Evolutionary conservation across 2,888 invertebrate genomes (phyloP).

Genomic region (Ormia ochracea): DNA sequence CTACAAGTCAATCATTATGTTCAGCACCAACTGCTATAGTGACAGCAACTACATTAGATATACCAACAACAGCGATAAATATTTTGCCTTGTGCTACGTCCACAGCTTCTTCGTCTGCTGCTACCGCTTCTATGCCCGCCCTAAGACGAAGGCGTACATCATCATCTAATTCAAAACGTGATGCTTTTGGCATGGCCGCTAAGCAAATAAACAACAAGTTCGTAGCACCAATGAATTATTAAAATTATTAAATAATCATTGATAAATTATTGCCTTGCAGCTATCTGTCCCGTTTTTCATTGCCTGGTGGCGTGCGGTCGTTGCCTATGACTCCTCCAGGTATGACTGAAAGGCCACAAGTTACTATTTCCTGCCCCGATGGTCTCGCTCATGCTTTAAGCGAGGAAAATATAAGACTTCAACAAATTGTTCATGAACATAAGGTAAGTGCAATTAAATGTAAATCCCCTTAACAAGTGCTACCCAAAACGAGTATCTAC

Average conservation of each 20-base stretch:
- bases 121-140: slow-evolving; percentile 61
- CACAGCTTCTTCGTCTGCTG: slow-evolving; percentile 1
- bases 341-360: slow-evolving; percentile 74
- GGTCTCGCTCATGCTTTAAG: slow-evolving; percentile 76
- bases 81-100: slow-evolving; percentile 7
- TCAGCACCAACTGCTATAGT: slow-evolving; percentile 3
- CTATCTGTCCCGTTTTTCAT: slow-evolving; percentile 71
- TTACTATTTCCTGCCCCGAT: slow-evolving; percentile 75
- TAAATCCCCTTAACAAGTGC: too few relatives aligned
- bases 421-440: slow-evolving; percentile 88
- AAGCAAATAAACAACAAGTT: slow-evolving; percentile 71
- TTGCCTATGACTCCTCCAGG: slow-evolving; percentile 79
- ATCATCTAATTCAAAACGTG: slow-evolving; percentile 73
- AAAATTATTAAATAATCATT: not conserved
- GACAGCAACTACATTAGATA: slow-evolving; percentile 23
- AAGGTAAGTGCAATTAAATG: slow-evolving; percentile 79
- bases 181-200: slow-evolving; percentile 63
- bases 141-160: slow-evolving; percentile 71
- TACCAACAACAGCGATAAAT: slow-evolving; percentile 38
- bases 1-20: slow-evolving; percentile 30
- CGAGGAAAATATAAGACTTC: slow-evolving; percentile 80
- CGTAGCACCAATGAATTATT: not conserved
- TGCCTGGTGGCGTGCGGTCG: slow-evolving; percentile 72
- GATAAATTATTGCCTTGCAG: slow-evolving; percentile 56
- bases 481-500: not conserved